A percentile compares a stretch with the other conserved stretches of the same genome.
Conservation (phyloP, 2,888 invertebrate species). For the Andrena trimmerana region DNA sequence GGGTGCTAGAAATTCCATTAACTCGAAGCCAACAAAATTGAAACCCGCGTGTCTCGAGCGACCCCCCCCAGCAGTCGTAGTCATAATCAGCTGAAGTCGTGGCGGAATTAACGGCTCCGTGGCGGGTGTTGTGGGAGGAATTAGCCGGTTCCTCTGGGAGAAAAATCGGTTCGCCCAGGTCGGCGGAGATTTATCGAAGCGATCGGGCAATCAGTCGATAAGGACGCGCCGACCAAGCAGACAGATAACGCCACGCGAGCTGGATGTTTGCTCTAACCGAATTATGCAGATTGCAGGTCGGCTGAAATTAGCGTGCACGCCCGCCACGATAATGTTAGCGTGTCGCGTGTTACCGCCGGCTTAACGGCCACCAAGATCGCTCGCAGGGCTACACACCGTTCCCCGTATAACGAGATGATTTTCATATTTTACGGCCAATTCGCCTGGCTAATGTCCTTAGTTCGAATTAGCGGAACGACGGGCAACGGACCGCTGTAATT, state of each 20-base stretch:
- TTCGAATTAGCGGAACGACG: constrained; percentile 15
- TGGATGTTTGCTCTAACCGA: constrained; percentile 60
- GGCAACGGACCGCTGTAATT: neutral
- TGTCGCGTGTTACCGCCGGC: constrained; percentile 52
- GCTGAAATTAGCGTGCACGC: constrained; percentile 62
- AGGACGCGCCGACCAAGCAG: constrained; percentile 32
- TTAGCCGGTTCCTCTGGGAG: neutral
- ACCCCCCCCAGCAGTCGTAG: too few relatives aligned
- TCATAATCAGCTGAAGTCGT: too few relatives aligned
- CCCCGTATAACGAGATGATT: constrained; percentile 41
- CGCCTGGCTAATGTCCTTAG: constrained; percentile 39
- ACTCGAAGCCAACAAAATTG: too few relatives aligned
- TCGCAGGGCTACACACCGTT: neutral
- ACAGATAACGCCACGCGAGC: constrained; percentile 49
- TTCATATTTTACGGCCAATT: constrained; percentile 52
- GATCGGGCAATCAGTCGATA: constrained; percentile 56
- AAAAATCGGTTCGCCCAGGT: too few relatives aligned
- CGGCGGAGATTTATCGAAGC: neutral
- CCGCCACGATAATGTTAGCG: constrained; percentile 60
- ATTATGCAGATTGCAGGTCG: constrained; percentile 66
- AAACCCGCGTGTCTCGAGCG: too few relatives aligned
- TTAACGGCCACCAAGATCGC: constrained; percentile 53
- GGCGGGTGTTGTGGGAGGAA: too few relatives aligned
- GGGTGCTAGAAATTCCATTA: too few relatives aligned
- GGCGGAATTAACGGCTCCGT: too few relatives aligned